Percentiles rank a stretch among this genome's conserved stretches.
phyloP scores from a whole-genome alignment of 2,888 invertebrate species.

The Chironomus riparius region DNA sequence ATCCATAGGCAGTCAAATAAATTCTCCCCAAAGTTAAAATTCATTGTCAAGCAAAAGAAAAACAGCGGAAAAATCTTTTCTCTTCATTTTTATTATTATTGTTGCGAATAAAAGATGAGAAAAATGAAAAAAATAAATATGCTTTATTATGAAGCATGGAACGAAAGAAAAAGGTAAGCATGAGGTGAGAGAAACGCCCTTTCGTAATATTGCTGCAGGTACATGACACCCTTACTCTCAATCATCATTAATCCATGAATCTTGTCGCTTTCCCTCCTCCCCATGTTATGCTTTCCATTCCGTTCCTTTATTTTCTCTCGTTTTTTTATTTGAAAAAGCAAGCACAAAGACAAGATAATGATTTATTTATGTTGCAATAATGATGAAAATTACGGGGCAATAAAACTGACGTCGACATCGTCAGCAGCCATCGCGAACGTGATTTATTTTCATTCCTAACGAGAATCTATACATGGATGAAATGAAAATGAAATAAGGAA shows the following conservation, averaged over 20 bases:
- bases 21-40: not conserved
- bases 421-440: slow-evolving; percentile 6
- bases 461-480: not conserved
- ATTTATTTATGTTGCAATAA: slow-evolving; percentile 8
- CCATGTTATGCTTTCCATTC: not conserved
- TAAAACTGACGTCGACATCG: slow-evolving; percentile 4
- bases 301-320: not conserved
- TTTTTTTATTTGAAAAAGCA: too few species aligned
- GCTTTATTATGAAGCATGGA: not conserved
- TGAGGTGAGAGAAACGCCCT: too few species aligned
- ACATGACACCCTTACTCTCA: not conserved
- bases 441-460: not conserved
- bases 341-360: not conserved
- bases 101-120: not conserved
- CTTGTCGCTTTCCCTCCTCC: not conserved
- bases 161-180: too few species aligned
- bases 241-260: not conserved
- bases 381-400: slow-evolving; percentile 4
- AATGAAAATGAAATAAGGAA: too few species aligned
- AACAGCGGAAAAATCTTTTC: not conserved
- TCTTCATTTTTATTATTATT: not conserved
- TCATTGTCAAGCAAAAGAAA: not conserved
- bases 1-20: too few species aligned
- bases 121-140: not conserved
- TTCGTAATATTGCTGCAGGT: not conserved